Conservation (phyloP, 2,113 vertebrate species). For the Cyanistes caeruleus region DNA sequence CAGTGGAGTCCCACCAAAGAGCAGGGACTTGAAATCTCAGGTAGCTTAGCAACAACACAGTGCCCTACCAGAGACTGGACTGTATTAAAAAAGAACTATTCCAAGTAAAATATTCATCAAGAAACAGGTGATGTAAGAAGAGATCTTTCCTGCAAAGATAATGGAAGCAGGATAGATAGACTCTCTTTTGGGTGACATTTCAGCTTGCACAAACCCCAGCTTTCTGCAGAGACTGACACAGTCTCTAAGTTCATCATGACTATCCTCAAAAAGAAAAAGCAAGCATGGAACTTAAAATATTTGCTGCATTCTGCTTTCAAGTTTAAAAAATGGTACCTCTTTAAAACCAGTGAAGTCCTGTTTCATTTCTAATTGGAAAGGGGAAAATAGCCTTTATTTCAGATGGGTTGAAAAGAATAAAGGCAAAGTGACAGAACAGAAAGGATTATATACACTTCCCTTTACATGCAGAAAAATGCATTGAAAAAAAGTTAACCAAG, state of each 20-base stretch:
- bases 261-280: background rate
- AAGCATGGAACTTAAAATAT: background rate
- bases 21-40: background rate
- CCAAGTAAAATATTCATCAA: background rate
- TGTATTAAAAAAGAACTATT: background rate
- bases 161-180: background rate
- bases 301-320: background rate
- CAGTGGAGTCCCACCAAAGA: background rate
- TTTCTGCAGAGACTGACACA: background rate
- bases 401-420: background rate
- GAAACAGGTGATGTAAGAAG: background rate
- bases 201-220: background rate
- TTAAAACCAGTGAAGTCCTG: background rate
- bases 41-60: background rate
- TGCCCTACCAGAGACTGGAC: background rate
- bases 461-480: background rate
- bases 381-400: background rate
- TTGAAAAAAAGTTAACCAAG: background rate
- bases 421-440: conserved; percentile 10
- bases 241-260: background rate
- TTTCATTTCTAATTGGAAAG: background rate
- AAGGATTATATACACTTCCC: background rate
- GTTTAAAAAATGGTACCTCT: background rate
- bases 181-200: background rate
- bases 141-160: background rate